Conservation (phyloP, 1,140 invertebrate species). For the Ips typographus region DNA sequence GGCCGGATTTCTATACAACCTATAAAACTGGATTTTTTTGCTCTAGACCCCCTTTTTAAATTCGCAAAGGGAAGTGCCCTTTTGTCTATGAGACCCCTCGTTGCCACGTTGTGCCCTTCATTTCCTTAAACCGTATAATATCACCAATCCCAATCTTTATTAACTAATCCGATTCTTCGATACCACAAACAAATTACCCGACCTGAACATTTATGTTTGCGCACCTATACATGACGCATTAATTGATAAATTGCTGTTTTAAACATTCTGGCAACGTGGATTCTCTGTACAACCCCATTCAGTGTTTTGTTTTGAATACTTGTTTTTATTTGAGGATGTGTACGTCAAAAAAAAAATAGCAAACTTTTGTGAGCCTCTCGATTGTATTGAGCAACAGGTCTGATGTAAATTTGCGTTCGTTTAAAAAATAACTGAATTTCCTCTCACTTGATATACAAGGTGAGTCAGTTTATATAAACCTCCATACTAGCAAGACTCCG, state of each 20-base stretch:
- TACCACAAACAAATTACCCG: too few species aligned
- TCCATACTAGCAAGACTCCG: too few species aligned
- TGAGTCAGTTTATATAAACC: too few species aligned
- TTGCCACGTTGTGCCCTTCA: not conserved
- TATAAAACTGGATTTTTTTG: slow-evolving; percentile 14
- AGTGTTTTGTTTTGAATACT: slow-evolving; percentile 34
- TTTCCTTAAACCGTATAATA: too few species aligned
- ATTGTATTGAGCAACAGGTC: slow-evolving; percentile 17
- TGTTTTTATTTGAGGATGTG: slow-evolving; percentile 32
- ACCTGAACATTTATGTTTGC: too few species aligned
- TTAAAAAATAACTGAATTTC: too few species aligned
- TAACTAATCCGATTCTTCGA: too few species aligned
- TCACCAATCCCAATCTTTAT: too few species aligned
- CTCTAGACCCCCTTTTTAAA: slow-evolving; percentile 36
- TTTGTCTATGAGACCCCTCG: slow-evolving; percentile 36
- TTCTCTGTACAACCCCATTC: slow-evolving; percentile 4
- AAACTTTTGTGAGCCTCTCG: slow-evolving; percentile 22
- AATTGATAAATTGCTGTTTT: too few species aligned
- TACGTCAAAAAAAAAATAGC: slow-evolving; percentile 34
- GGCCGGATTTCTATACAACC: slow-evolving; percentile 17
- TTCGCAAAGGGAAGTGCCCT: slow-evolving; percentile 38
- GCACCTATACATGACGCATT: too few species aligned
- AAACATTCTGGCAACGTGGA: not conserved
- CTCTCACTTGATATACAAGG: too few species aligned
- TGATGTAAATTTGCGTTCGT: not conserved